A percentile compares a stretch with the other conserved stretches of the same genome.
phyloP scores from a whole-genome alignment of 2,113 vertebrate genomes.

The Aythya baeri region DNA sequence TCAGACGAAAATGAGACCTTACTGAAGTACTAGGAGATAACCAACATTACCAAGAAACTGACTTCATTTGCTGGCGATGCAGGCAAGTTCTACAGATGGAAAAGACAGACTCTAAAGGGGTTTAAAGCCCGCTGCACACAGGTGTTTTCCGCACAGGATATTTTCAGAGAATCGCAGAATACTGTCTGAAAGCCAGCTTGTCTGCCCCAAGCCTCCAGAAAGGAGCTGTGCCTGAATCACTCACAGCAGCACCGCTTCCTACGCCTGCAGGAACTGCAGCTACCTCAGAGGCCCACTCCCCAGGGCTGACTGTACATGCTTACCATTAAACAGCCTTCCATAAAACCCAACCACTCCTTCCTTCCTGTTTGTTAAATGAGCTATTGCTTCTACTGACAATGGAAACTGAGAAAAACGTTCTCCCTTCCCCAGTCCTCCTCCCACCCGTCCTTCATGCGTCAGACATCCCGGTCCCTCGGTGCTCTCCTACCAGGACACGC shows the following conservation, averaged over 20 bases:
- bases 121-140: background rate
- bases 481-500: too few species aligned
- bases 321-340: background rate
- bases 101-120: background rate
- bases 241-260: background rate
- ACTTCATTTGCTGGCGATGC: background rate
- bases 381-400: fast-evolving
- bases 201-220: background rate
- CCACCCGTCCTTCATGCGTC: fast-evolving
- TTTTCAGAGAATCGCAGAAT: fast-evolving
- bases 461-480: fast-evolving
- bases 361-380: background rate
- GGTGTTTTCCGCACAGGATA: background rate
- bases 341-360: fast-evolving
- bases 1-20: background rate
- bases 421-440: fast-evolving
- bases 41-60: background rate
- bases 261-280: fast-evolving
- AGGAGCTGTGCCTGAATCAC: fast-evolving
- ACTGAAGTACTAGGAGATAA: too few species aligned
- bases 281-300: fast-evolving
- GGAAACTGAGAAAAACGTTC: too few species aligned
- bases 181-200: background rate
- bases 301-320: fast-evolving
- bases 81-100: background rate